Evolutionary conservation across 2,888 invertebrate species (phyloP).

Genomic region (Heliconius charithonia): DNA sequence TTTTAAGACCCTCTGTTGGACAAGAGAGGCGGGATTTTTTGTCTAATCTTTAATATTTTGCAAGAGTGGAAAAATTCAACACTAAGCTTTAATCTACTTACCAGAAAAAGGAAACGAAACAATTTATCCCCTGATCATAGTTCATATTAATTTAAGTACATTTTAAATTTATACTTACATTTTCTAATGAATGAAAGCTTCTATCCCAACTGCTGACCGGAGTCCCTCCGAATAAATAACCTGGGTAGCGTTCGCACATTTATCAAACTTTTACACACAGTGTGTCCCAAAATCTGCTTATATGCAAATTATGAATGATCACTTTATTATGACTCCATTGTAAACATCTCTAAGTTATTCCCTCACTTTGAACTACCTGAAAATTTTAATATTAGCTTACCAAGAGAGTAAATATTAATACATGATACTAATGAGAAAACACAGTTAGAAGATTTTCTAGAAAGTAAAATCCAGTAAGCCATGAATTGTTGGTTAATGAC

Average conservation of each 20-base stretch:
- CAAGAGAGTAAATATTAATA: background rate
- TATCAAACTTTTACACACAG: conserved; percentile 50
- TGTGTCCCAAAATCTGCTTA: conserved; percentile 40
- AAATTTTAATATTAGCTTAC: conserved; percentile 30
- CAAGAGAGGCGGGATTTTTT: no score
- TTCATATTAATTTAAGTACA: no score
- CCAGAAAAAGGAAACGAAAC: no score
- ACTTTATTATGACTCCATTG: conserved; percentile 46
- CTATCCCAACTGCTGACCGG: conserved; percentile 82
- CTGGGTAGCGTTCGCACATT: conserved; percentile 79
- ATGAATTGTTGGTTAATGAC: conserved; percentile 19
- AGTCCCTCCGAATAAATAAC: conserved; percentile 76
- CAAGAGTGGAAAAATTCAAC: no score
- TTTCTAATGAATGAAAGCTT: conserved; percentile 75
- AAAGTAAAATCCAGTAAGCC: conserved; percentile 23
- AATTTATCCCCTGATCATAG: no score
- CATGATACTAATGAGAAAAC: background rate
- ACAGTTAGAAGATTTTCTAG: conserved; percentile 22
- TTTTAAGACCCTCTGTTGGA: no score
- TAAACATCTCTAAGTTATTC: conserved; percentile 25
- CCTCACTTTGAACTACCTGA: conserved; percentile 40
- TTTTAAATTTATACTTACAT: conserved; percentile 66
- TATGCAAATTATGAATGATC: conserved; percentile 44
- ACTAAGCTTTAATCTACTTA: no score
- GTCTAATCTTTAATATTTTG: no score